phyloP scores from a whole-genome alignment of 2,113 vertebrate genomes.

The Centrocercus urophasianus region DNA sequence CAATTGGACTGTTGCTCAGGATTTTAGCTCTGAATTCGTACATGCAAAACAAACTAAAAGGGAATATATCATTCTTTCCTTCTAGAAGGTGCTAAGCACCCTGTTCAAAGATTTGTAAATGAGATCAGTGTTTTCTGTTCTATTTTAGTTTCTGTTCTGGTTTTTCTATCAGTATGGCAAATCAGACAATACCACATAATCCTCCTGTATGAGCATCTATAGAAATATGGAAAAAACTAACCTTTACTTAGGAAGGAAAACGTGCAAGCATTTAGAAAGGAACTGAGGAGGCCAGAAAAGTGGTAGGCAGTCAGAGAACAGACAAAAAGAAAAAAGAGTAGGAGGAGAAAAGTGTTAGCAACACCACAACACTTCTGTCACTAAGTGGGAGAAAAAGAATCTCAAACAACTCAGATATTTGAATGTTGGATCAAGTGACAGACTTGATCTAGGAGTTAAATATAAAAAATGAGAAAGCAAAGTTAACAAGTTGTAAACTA shows the following conservation, averaged over 20 bases:
- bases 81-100: background rate
- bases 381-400: background rate
- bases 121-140: background rate
- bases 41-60: background rate
- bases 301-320: background rate
- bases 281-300: background rate
- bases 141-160: background rate
- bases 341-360: background rate
- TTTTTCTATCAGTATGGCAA: background rate
- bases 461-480: background rate
- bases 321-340: background rate
- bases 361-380: background rate
- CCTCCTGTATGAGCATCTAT: background rate
- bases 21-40: background rate
- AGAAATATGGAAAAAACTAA: background rate
- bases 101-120: background rate
- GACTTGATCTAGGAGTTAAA: background rate
- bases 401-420: background rate
- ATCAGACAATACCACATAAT: background rate
- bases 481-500: background rate
- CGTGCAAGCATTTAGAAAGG: slow-evolving; percentile 7
- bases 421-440: background rate
- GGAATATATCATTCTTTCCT: background rate
- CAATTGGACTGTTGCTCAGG: background rate
- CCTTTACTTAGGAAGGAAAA: background rate